Evolutionary conservation across 2,888 invertebrate genomes (phyloP), one percentile per base, ranked within the genome.

Genomic region (Euzetes globulus): DNA sequence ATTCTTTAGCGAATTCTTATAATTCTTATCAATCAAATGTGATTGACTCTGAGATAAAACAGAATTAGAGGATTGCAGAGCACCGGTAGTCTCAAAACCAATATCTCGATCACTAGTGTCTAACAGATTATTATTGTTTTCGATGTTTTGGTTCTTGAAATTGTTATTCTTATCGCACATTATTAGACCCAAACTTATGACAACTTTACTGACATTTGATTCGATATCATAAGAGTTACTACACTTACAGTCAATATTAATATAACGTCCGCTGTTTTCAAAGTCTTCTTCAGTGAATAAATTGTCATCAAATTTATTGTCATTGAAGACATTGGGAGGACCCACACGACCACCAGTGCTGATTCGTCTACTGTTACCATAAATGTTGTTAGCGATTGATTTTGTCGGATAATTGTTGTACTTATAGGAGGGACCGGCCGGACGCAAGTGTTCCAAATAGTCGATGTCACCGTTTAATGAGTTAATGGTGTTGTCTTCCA

Each of bases 351-450:
- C 3, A 13, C 29, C 58, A 58, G 58, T 11, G n/a, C 65, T 37
- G 3, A 65, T 37, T n/a, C 65, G 17, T 37, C 37, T 65, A n/a
- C 65, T 65, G 7, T 65, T 65, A 6, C 65, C 65, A 37, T 27
- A 65, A 37, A 65, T 65, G 29, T 65, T 65, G 11, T 37, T 65
- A n/a, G 6, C 27, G 1, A 27, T 60, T 9, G 27, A 1, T 27
- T 60, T 60, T 13, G 60, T 60, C 15, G 60, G 60, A 52, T 52
- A 52, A 33, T 33, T 50, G 19, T 65, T 65, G 65, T 37, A 65
- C 41, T 65, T 65, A 65, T 37, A 65, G 7, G 65, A 33, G 9
- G 65, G 65, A n/a, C 65, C 65, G 29, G 65, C 65, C 6, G 65
- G 65, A 37, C 33, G 41, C 29, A 65, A 11, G n/a, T 33, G 19